Base-by-base conservation (phyloP, 2,113 vertebrate genomes). In the Daphoenositta chrysoptera region DNA sequence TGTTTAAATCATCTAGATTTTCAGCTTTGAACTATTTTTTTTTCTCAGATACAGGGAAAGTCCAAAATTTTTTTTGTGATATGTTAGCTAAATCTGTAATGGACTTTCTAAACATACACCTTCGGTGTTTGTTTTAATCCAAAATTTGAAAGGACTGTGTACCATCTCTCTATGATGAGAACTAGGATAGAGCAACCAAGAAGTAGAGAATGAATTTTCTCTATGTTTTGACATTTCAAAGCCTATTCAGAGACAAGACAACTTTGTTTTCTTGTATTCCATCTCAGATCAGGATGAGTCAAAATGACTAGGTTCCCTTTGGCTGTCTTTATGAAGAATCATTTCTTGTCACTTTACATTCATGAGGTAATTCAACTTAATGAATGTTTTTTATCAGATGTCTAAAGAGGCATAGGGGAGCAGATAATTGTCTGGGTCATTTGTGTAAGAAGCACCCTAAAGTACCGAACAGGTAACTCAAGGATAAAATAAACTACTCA, bases 281-380 rank as follows among this genome's bases (percentile, higher is more conserved):
- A 23, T 83, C 91, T 85, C 33, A 93, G 39, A 90, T 57, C 15
- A 57, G 22, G 48, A 78, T 93, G 28, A 93, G 21, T 26, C 15
- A 89, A 90, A 93, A 56, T 51, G 6, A 61, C 28, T 60, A 45
- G n/a, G 9, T 83, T 96, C 89, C 65, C 22, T 96, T 88, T 85
- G 63, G 33, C 68, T 95, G 31, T 70, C 42, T 95, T 93, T 91
- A 45, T 53, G 61, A 91, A 90, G 58, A 27, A 87, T 80, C 56
- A 61, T 87, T 96, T 79, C 53, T 92, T 95, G 72, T 88, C 70
- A 75, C 73, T 97, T 97, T 85, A 87, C 84, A 96, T 97, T 96
- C 65, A 97, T 89, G 53, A 94, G n/a, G 35, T 65, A 92, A 90
- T 94, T 58, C 68, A 83, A 80, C 75, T 93, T 94, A 90, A 86